A percentile compares a stretch with the other conserved stretches of the same genome.
These are phyloP conservation scores for Phalangium opilio DNA, from an alignment of 2,888 invertebrate genomes.

Conservation along the genomic window DNA sequence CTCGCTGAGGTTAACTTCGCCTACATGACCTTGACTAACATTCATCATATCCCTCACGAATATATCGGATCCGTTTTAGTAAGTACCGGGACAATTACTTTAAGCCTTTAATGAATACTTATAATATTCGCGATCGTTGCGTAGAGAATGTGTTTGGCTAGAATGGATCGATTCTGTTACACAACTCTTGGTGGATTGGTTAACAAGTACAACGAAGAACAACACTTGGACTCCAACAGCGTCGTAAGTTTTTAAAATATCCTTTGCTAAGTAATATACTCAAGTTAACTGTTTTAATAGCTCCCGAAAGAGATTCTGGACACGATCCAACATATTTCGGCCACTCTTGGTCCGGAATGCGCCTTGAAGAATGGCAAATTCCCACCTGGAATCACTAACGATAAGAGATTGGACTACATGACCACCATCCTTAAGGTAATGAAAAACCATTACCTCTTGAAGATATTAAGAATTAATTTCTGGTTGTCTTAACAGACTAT, in stretches of 20 bases:
- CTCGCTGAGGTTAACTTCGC: conserved; percentile 5
- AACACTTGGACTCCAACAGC: too few species aligned
- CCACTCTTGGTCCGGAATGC: conserved; percentile 2
- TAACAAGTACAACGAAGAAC: neutral
- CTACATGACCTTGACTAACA: conserved; percentile 11
- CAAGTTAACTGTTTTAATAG: conserved; percentile 1
- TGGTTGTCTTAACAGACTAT: too few species aligned
- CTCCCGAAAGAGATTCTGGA: conserved; percentile 1
- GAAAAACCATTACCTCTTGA: too few species aligned
- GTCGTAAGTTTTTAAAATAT: too few species aligned
- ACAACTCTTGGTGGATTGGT: conserved; percentile 1
- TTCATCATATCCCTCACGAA: conserved; percentile 6
- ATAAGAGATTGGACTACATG: neutral
- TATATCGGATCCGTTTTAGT: conserved; percentile 7
- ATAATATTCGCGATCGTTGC: neutral
- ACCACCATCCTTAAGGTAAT: too few species aligned
- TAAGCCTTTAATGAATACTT: neutral
- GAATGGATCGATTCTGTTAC: neutral
- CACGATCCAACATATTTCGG: conserved; percentile 2
- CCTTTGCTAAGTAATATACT: too few species aligned
- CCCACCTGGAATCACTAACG: neutral
- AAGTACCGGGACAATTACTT: conserved; percentile 1
- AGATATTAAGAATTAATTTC: too few species aligned
- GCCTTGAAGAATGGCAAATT: neutral
- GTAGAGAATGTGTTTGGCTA: conserved; percentile 1